Evolutionary conservation across 1,140 invertebrate genomes (phyloP), one percentile per base, ranked within the genome.

Genomic region (Streblospio benedicti): DNA sequence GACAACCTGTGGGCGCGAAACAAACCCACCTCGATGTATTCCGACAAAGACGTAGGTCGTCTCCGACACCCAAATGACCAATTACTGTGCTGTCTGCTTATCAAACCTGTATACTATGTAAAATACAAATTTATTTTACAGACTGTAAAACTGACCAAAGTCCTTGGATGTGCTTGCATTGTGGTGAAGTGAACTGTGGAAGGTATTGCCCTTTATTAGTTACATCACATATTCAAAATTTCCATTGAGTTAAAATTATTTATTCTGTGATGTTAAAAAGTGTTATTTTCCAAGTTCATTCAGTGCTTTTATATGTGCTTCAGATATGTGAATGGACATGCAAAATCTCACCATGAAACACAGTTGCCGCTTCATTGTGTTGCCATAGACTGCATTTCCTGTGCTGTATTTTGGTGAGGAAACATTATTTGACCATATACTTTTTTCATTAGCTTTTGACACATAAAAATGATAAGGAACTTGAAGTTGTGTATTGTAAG

Each of bases 301-400:
- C 27, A 30, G 59, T 44, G 2, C 14, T 49, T 61, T 41, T 43
- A 5, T 16, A 12, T 47, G 20, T 50, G 23, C 61, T 65, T 33
- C 60, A 79, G 87, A 59, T 90, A 89, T 76, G 81, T 87, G 18
- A 86, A 85, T 70, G 86, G 83, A 23, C 88, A 90, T 81, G 87
- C 87, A 51, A 83, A 86, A 67, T 72, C 81, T 66, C 88, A 90
- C 79, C 84, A 83, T 67, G 83, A 86, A 72, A 76, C 79, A 65
- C 76, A 79, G 66, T 38, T 62, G 66, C 77, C 35, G 9, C 55
- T 83, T 61, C 87, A 89, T 72, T 82, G 82, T 67, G 80, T 89
- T 31, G 87, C 85, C 73, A 85, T 90, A 77, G 87, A 88, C 74
- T 87, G 85, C 77, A 82, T 86, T 73, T 84, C 80, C 68, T 82